Evolutionary conservation across 2,797 vertebrate genomes (phyloP).

Genomic region (Hoplostethus mediterraneus): DNA sequence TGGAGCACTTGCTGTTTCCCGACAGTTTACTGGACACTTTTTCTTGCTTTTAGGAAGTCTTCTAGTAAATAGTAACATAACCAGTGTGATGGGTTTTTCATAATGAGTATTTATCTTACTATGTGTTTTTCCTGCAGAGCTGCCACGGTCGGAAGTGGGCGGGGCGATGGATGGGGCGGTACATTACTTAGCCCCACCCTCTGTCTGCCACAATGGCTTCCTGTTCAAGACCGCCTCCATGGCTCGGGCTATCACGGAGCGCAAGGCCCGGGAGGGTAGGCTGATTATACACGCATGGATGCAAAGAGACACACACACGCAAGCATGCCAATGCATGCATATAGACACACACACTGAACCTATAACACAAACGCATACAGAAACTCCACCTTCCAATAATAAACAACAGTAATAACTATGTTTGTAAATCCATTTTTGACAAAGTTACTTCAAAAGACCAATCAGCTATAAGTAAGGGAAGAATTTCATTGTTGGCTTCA

Average conservation of each 20-base stretch:
- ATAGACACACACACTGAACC: no score
- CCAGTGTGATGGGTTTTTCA: background rate
- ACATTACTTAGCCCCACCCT: conserved; percentile 84
- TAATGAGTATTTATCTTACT: background rate
- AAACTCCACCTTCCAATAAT: background rate
- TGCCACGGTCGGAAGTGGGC: conserved; percentile 83
- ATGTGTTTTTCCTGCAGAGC: conserved; percentile 77
- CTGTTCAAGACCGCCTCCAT: conserved; percentile 94
- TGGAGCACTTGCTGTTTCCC: background rate
- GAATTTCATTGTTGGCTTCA: background rate
- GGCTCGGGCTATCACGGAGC: conserved; percentile 86
- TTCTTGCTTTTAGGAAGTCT: background rate
- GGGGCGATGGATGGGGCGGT: conserved; percentile 76
- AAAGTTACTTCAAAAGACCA: no score
- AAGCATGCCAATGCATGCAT: no score
- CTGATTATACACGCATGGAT: background rate
- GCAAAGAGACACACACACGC: background rate
- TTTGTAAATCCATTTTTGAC: background rate
- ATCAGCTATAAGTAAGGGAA: no score
- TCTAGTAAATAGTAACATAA: background rate
- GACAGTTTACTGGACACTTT: background rate
- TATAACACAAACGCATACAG: no score
- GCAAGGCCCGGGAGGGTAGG: conserved; percentile 90
- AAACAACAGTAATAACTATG: background rate
- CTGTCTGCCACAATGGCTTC: conserved; percentile 91